These are phyloP conservation scores for Microtus montanus DNA, from an alignment of 2,113 vertebrate species.

Conservation along the genomic window DNA sequence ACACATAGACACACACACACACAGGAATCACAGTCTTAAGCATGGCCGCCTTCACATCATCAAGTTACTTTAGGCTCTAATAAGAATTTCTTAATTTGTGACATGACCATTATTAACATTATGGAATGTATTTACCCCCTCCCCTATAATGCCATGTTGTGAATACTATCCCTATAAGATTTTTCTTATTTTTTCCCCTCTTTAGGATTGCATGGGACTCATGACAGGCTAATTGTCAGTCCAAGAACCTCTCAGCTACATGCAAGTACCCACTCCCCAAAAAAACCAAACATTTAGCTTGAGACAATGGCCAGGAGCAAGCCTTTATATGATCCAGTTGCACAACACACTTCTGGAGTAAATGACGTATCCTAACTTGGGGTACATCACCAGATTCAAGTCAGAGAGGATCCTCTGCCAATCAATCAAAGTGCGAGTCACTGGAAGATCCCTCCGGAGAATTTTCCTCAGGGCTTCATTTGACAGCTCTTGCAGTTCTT, in stretches of 20 bases:
- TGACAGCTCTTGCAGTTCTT: conserved; percentile 80
- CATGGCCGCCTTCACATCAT: not conserved
- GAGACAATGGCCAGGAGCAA: conserved; percentile 45
- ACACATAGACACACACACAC: not conserved
- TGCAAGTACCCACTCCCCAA: not conserved
- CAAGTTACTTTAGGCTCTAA: conserved; percentile 8
- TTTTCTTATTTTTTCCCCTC: not conserved
- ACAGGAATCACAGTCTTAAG: not conserved
- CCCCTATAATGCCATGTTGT: not conserved
- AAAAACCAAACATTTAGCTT: not conserved
- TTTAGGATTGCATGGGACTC: not conserved
- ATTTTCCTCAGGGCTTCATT: conserved; percentile 60
- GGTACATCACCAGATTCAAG: conserved; percentile 80
- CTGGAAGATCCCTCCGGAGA: conserved; percentile 78
- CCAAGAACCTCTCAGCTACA: not conserved
- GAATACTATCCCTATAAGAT: conserved; percentile 21
- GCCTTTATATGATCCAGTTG: conserved; percentile 80
- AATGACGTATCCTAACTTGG: conserved; percentile 76
- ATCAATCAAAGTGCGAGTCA: conserved; percentile 70
- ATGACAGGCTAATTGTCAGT: not conserved
- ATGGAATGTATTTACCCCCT: not conserved
- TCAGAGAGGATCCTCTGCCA: conserved; percentile 78
- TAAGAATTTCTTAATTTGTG: conserved; percentile 2
- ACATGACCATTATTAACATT: not conserved
- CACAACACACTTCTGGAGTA: conserved; percentile 77